Base-by-base conservation (phyloP, 2,113 vertebrate genomes). In the Herpailurus yagouaroundi region DNA sequence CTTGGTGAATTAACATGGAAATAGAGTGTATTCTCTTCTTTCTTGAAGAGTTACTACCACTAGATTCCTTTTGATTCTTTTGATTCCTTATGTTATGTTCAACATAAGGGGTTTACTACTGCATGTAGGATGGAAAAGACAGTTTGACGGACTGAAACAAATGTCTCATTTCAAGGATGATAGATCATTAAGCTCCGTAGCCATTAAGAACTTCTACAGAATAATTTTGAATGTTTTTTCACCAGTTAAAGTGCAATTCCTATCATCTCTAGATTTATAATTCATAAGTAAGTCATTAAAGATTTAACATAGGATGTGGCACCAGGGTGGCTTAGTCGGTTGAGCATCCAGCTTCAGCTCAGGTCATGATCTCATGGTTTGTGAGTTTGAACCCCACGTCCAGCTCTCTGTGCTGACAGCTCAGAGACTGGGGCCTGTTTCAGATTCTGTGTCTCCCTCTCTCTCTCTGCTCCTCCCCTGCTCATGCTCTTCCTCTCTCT, bases 191-290 rank as follows among this genome's bases (percentile, higher is more conserved):
- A 36, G 5, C 33, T 81, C 93, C 55, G 60, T 77, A 90, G 64
- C 48, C 84, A 80, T 50, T 66, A 50, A 57, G 45, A 76, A 25
- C 81, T 89, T 91, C n/a, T 76, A 60, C 57, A 90, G 18, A 94
- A 89, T 14, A 88, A 48, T 90, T 84, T 27, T 80, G 23, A 31
- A 73, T 95, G 57, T 45, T 64, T 91, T 90, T 97, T 93, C 55
- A 85, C 7, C n/a, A 94, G 68, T 87, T 45, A 89, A 92, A 95
- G n/a, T 85, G 41, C 91, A 97, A 96, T n/a, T 50, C 45, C 16
- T 79, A 80, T 77, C 23, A 89, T 55, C 66, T 94, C 38, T 66
- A 89, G 63, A 63, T 96, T 77, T 94, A 80, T 94, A 90, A 91
- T 82, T 95, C 69, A 68, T 66, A 48, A 95, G 55, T 69, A 83